Percentiles rank a stretch among this genome's conserved stretches.
phyloP scores from a whole-genome alignment of 2,888 invertebrate genomes.

The Desoria tigrina region DNA sequence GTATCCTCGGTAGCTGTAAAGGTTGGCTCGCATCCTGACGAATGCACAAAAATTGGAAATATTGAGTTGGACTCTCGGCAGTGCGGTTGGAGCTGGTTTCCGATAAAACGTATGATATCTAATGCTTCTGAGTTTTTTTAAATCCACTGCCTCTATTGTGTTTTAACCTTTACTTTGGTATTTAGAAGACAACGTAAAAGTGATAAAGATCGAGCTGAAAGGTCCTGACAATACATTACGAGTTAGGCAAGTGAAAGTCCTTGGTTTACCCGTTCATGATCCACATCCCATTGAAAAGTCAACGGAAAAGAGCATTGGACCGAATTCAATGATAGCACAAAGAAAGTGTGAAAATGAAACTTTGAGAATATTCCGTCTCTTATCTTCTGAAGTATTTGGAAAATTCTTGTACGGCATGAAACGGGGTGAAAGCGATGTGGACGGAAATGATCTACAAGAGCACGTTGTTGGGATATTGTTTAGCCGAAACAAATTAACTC shows the following conservation, averaged over 20 bases:
- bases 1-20: slow-evolving; percentile 81
- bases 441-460: slow-evolving; percentile 77
- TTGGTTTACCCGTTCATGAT: slow-evolving; percentile 59
- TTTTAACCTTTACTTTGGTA: slow-evolving; percentile 6
- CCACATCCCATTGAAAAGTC: slow-evolving; percentile 63
- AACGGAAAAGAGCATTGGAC: slow-evolving; percentile 21
- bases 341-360: slow-evolving; percentile 89
- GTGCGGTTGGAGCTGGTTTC: slow-evolving; percentile 89
- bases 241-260: slow-evolving; percentile 76
- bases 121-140: no score
- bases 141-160: background rate
- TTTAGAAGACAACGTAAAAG: slow-evolving; percentile 55
- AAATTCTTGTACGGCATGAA: slow-evolving; percentile 63
- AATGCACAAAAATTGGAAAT: slow-evolving; percentile 74
- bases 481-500: slow-evolving; percentile 87
- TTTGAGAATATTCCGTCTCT: slow-evolving; percentile 82
- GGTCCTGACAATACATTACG: slow-evolving; percentile 89
- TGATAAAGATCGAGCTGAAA: slow-evolving; percentile 79
- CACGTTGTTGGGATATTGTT: slow-evolving; percentile 96
- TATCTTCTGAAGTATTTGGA: slow-evolving; percentile 91
- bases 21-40: slow-evolving; percentile 78
- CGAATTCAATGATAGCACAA: slow-evolving; percentile 70
- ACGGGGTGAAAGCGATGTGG: slow-evolving; percentile 57
- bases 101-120: slow-evolving; percentile 68
- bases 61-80: slow-evolving; percentile 82